Conservation (phyloP, 1,140 invertebrate genomes). For the Lepeophtheirus salmonis region DNA sequence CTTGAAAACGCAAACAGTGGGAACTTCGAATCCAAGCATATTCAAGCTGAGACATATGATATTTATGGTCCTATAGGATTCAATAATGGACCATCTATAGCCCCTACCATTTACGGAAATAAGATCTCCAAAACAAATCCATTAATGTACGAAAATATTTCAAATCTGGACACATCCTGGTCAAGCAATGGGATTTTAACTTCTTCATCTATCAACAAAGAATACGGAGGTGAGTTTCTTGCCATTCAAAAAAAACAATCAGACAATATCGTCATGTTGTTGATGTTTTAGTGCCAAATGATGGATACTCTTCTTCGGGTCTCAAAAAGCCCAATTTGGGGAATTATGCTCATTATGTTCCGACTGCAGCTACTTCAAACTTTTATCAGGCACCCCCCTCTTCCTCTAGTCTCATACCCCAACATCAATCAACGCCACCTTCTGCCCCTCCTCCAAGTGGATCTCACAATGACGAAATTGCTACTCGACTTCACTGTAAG, state of each 20-base stretch:
- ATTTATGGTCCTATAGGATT: background rate
- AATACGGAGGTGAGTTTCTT: too few species aligned
- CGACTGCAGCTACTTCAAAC: background rate
- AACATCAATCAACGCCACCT: background rate
- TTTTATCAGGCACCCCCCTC: too few species aligned
- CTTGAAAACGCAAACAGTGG: background rate
- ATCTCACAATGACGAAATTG: background rate
- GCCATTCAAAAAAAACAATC: too few species aligned
- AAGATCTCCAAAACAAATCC: background rate
- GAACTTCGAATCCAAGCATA: background rate
- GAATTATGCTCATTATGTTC: conserved; percentile 7
- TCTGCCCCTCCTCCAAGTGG: background rate
- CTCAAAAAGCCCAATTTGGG: background rate
- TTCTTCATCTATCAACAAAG: too few species aligned
- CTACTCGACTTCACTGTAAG: background rate
- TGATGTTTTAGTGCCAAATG: background rate
- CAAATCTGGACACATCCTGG: background rate
- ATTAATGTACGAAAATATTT: background rate
- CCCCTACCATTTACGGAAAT: background rate
- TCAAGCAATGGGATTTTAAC: too few species aligned
- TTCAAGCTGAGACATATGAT: background rate
- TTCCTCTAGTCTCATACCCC: too few species aligned
- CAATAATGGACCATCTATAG: background rate
- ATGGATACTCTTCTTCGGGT: background rate
- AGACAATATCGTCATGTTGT: background rate